Evolutionary conservation across 2,113 vertebrate genomes (phyloP), one percentile per base, ranked within the genome.

Genomic region (Morphnarchus princeps): DNA sequence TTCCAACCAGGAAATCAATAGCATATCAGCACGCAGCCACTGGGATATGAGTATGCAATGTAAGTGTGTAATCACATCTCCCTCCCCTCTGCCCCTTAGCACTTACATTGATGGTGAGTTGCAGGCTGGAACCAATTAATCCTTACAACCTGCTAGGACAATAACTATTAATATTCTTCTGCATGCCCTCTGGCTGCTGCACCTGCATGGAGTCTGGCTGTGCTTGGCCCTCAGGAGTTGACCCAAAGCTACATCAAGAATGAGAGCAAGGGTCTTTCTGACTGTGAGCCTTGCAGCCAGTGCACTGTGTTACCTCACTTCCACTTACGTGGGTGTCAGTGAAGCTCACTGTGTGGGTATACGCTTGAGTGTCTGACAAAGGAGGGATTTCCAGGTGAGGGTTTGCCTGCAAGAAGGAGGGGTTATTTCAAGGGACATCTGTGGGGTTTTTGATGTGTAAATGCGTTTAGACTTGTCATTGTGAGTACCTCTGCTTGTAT

Each of bases 1-100:
- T 90, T 96, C 92, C 89, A 95, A 16, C 29, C 38, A 52, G 90
- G 86, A 95, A 95, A 97, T 96, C 95, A 85, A 91, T 93, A 96
- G 36, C 8, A 10, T 89, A 65, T 86, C 55, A 86, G 71, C 49
- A 36, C 1, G 5, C 42, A 65, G 88, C 19, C 55, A 73, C 62
- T 54, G 50, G 61, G 61, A 59, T 95, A 72, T 42, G 88, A 89
- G 93, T 85, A 90, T 95, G 82, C 76, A 90, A 71, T 58, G 49
- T 85, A 85, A 88, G 34, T 82, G 40, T 76, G 57, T 89, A 95
- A 95, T 92, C 78, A 91, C 62, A 86, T 79, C 78, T 93, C 86
- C 61, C 54, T 93, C 92, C 72, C 79, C 82, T 92, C 65, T 92
- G 88, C 57, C 88, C 83, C 86, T 84, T 49, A 82, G 83, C 69